phyloP scores from a whole-genome alignment of 2,888 invertebrate genomes.

The Coleophora deauratella region DNA sequence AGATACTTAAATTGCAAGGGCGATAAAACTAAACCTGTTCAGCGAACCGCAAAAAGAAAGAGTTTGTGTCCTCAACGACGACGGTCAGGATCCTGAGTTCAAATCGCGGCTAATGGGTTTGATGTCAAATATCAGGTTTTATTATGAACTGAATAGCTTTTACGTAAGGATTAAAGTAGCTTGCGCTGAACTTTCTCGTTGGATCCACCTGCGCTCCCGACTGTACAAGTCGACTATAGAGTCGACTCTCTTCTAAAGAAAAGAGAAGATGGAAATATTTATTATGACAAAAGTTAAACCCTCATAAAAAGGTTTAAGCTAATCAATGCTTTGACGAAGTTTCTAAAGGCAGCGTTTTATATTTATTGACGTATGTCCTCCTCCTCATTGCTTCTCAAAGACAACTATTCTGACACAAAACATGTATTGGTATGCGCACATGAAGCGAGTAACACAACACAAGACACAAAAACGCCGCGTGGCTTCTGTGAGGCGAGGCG shows the following conservation, averaged over 20 bases:
- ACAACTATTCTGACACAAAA: not conserved
- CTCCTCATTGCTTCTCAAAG: no score
- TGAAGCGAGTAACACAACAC: slow-evolving; percentile 1
- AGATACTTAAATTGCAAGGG: slow-evolving; percentile 46
- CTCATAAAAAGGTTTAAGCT: no score
- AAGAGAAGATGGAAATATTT: no score
- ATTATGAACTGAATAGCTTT: not conserved
- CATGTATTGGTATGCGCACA: not conserved
- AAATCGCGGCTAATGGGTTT: not conserved
- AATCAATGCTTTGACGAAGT: no score
- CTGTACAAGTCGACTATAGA: not conserved
- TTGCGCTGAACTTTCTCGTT: not conserved
- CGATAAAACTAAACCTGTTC: slow-evolving; percentile 50
- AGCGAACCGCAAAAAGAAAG: slow-evolving; percentile 31
- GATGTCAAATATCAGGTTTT: not conserved
- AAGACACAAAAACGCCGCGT: slow-evolving; percentile 18
- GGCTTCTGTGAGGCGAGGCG: slow-evolving; percentile 37
- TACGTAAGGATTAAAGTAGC: not conserved
- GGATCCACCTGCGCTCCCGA: not conserved
- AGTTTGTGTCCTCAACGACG: slow-evolving; percentile 13
- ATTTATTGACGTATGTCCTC: no score
- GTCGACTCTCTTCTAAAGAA: no score
- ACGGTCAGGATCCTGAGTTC: slow-evolving; percentile 4
- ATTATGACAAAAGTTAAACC: no score
- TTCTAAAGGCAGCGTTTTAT: no score